Conservation (phyloP, 2,888 invertebrate species). For the Villa cingulata region DNA sequence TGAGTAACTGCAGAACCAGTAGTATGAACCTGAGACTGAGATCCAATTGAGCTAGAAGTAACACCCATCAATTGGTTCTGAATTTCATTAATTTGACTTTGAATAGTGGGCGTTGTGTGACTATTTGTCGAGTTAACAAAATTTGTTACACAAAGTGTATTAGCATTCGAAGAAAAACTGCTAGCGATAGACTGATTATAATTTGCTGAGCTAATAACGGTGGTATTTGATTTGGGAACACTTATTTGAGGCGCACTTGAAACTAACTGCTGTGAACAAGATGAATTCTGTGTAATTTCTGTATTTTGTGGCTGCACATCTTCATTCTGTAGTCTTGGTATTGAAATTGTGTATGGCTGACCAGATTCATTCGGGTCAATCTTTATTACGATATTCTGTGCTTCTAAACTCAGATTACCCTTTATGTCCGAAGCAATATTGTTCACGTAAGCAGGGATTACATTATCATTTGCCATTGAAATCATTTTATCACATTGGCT, state of each 20-base stretch:
- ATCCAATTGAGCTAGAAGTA: not conserved
- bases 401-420: constrained; percentile 14
- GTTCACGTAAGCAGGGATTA: not conserved
- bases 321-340: constrained; percentile 35
- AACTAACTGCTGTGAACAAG: not conserved
- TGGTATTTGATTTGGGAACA: constrained; percentile 8
- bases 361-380: constrained; percentile 28
- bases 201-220: constrained; percentile 1
- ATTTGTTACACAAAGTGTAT: constrained; percentile 11
- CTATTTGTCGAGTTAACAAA: constrained; percentile 14
- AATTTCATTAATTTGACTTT: constrained; percentile 20
- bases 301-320: not conserved
- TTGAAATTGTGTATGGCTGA: constrained; percentile 35
- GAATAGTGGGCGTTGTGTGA: constrained; percentile 15
- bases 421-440: constrained; percentile 1
- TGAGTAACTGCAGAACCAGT: not conserved
- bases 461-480: not conserved
- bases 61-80: constrained; percentile 18
- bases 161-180: constrained; percentile 5
- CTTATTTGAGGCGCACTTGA: not conserved
- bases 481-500: constrained; percentile 14
- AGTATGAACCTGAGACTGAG: not conserved
- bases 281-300: constrained; percentile 19
- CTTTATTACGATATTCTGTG: constrained; percentile 34
- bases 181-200: not conserved